Base-by-base conservation (phyloP, 2,113 vertebrate genomes). In the Pelmatolapia mariae region DNA sequence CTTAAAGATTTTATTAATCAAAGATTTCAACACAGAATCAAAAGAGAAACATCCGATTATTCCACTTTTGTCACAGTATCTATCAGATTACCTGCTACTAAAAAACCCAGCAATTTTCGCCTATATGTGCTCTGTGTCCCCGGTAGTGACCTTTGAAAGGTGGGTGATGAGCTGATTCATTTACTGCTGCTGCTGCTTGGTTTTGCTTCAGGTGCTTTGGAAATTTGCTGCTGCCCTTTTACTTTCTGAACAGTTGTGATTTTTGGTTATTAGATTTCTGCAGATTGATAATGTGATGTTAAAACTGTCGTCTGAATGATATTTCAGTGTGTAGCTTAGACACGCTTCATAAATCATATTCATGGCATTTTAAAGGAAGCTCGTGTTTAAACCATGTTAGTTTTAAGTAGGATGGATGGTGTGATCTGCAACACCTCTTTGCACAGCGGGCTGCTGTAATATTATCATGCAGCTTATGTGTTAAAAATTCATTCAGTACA, bases 201-300 rank as follows among this genome's bases (percentile, higher is more conserved):
- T 33, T 50, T 78, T 24, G 38, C 85, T 38, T 47, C 43, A 85
- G 57, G 57, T 47, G 31, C n/a, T 61, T 80, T 53, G 50, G 50
- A 31, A 80, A 80, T 36, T 15, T 16, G 50, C 43, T 2, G 59
- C 19, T 1, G 13, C 13, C 2, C 10, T 47, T 83, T 38, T 26
- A 63, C 4, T 33, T 5, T 3, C 11, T 45, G 24, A 8, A 26
- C 11, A 26, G 18, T 13, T 40, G 12, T n/a, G 40, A 19, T 2
- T 33, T 22, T 33, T 4, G 18, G 18, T 47, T 33, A 66, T 82
- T 22, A 2, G 43, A 56, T 19, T 31, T 18, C 26, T 10, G 26
- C 50, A 81, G 13, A 47, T 45, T 45, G 2, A 81, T 81, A 33
- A 24, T 33, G 45, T 71, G 50, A 33, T 22, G 22, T 43, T 61